Conservation (phyloP, 2,888 invertebrate genomes). For the Drosophila lacicola region DNA sequence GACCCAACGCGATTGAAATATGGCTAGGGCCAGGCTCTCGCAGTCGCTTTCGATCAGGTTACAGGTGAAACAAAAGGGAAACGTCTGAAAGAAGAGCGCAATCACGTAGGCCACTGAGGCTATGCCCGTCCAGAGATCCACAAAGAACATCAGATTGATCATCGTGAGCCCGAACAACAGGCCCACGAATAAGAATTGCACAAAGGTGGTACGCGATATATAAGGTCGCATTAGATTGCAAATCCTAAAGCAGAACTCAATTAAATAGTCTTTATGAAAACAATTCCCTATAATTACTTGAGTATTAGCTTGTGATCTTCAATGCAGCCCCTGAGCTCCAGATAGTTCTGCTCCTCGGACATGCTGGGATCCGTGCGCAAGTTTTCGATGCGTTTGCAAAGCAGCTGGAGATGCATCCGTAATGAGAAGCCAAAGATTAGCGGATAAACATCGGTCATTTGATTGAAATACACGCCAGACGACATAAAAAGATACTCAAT, state of each 20-base stretch:
- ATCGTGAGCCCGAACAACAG: constrained; percentile 36
- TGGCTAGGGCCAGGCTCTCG: constrained; percentile 6
- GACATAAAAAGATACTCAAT: constrained; percentile 33
- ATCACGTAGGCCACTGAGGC: constrained; percentile 13
- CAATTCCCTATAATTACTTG: constrained; percentile 10
- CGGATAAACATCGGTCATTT: constrained; percentile 36
- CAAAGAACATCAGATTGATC: constrained; percentile 48
- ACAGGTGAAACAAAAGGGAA: constrained; percentile 46
- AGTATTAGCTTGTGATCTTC: constrained; percentile 33
- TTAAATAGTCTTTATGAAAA: no score
- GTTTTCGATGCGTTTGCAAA: constrained; percentile 21
- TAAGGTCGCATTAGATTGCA: constrained; percentile 34
- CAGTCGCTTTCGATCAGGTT: constrained; percentile 39
- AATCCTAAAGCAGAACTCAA: constrained; percentile 3
- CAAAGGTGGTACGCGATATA: constrained; percentile 33
- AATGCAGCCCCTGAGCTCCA: constrained; percentile 37
- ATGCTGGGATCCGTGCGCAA: constrained; percentile 20
- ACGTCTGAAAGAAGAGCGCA: constrained; percentile 34
- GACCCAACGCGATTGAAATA: constrained; percentile 45
- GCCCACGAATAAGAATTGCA: constrained; percentile 44
- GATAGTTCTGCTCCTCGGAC: constrained; percentile 23
- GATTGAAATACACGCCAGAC: constrained; percentile 9
- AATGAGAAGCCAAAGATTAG: constrained; percentile 25
- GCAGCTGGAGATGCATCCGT: constrained; percentile 24
- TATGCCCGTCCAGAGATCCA: constrained; percentile 11